Base-by-base conservation (phyloP, 2,797 vertebrate genomes). In the Gymnocypris eckloni region DNA sequence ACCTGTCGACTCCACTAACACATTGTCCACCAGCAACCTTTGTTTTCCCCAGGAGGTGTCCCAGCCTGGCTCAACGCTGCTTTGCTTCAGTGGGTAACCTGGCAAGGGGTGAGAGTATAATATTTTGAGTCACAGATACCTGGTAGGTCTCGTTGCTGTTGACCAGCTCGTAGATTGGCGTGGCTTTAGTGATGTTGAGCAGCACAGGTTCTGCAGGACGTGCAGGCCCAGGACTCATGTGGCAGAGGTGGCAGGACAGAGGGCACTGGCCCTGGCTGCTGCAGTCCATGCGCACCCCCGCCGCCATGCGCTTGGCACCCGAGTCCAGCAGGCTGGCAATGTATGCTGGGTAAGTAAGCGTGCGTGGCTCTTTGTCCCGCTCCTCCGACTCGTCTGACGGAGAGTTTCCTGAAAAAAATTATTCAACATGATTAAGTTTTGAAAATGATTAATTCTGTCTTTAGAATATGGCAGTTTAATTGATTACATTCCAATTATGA, bases 341-440 rank as follows among this genome's bases (percentile, higher is more conserved):
- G 89, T 99, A 99, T 0, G 98, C 98, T 0, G 98, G 98, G 93
- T 97, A 99, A 0, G 98, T 99, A 75, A 99, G 95, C 2, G 97
- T 97, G 86, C 97, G 95, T n/a, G 97, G 95, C 92, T 99, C 98
- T 92, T 96, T 96, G 89, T 99, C 98, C 0, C 95, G 95, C 88
- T 99, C 98, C 90, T 99, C 98, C 0, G 98, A 99, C 93, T 99
- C 98, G 0, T 99, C 98, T 0, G 98, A 99, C 0, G 98, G 98
- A 0, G 98, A 99, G 92, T 99, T 99, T 56, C 98, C 98, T 99
- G 93, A 33, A 83, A 87, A n/a, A 84, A 6, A 82, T n/a, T 66
- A 61, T 80, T 72, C 52, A 9, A 59, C 9, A 12, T 16, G 18
- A 75, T 80, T 84, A 41, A 54, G 12, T 22, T 9, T 43, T 43